phyloP scores from a whole-genome alignment of 2,888 invertebrate genomes.

The Sphaeridia pumilis region DNA sequence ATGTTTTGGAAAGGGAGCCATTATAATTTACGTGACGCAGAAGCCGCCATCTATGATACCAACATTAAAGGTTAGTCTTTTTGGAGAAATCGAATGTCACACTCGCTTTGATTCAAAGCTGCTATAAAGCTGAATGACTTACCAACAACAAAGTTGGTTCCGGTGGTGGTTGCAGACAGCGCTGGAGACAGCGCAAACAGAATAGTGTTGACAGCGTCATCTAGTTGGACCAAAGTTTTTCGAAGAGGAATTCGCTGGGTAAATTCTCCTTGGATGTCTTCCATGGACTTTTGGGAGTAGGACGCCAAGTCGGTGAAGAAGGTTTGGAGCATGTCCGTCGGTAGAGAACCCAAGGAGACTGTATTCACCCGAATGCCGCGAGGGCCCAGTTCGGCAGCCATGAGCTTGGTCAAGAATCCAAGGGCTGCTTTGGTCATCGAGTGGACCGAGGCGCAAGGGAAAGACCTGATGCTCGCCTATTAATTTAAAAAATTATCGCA shows the following conservation, averaged over 20 bases:
- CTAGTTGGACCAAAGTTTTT: conserved; percentile 38
- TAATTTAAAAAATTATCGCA: neutral
- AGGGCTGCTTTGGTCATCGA: conserved; percentile 42
- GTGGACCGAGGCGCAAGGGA: conserved; percentile 6
- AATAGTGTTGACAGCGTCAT: conserved; percentile 44
- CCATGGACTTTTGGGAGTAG: conserved; percentile 7
- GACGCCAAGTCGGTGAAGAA: conserved; percentile 3
- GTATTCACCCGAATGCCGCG: conserved; percentile 45
- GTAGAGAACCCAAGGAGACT: conserved; percentile 45
- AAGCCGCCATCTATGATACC: conserved; percentile 44
- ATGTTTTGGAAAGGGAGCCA: neutral
- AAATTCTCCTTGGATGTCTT: conserved; percentile 5
- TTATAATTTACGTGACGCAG: conserved; percentile 22
- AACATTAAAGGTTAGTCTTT: too few species aligned
- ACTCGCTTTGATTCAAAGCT: too few species aligned
- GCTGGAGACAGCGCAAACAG: conserved; percentile 44
- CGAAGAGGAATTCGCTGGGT: conserved; percentile 10
- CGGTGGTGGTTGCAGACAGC: conserved; percentile 42
- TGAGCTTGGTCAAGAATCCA: conserved; percentile 43
- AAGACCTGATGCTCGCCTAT: conserved; percentile 9
- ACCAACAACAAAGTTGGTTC: conserved; percentile 40
- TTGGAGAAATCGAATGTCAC: too few species aligned
- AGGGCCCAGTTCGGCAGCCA: conserved; percentile 45
- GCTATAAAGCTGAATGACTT: too few species aligned
- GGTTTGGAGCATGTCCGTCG: conserved; percentile 41